A percentile compares a stretch with the other conserved stretches of the same genome.
Conservation (phyloP, 37 sponge, comb jelly and placozoan genomes). For the Petrosia ficiformis region DNA sequence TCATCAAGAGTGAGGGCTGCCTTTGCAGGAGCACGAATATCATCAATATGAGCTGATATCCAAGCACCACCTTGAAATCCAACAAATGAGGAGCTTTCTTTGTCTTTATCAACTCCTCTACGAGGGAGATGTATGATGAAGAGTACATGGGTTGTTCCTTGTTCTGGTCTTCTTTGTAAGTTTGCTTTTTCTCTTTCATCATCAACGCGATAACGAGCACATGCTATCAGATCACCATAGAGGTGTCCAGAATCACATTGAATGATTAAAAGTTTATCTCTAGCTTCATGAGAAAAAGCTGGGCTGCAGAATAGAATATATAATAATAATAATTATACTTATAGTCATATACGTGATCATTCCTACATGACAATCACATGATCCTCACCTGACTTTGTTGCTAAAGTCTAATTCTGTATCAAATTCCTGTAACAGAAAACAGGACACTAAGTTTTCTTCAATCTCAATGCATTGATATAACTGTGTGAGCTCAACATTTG, state of each 20-base stretch:
- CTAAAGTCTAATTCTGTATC: conserved; percentile 79
- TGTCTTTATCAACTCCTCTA: conserved; percentile 24
- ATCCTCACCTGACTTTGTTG: conserved; percentile 72
- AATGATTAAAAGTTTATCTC: conserved; percentile 50
- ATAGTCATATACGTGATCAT: neutral
- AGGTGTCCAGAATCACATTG: conserved; percentile 87
- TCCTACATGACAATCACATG: too few species aligned
- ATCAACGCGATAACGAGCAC: conserved; percentile 78
- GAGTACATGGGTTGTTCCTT: conserved; percentile 46
- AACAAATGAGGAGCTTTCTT: conserved; percentile 40
- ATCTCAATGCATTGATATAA: conserved; percentile 1
- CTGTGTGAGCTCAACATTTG: conserved; percentile 27
- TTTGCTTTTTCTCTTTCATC: conserved; percentile 32
- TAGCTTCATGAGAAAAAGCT: neutral
- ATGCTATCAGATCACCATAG: conserved; percentile 82
- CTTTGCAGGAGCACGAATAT: conserved; percentile 44
- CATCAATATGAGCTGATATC: conserved; percentile 76
- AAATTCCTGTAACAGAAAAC: conserved; percentile 73
- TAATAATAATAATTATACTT: neutral
- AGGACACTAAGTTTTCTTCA: neutral
- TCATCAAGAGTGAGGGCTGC: conserved; percentile 18
- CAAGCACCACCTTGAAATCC: conserved; percentile 77
- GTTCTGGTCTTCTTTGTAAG: neutral
- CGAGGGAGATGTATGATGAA: conserved; percentile 66
- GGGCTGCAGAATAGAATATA: neutral